Percentiles rank a stretch among this genome's conserved stretches.
phyloP scores from a whole-genome alignment of 2,113 vertebrate species.

The Odocoileus hemionus region DNA sequence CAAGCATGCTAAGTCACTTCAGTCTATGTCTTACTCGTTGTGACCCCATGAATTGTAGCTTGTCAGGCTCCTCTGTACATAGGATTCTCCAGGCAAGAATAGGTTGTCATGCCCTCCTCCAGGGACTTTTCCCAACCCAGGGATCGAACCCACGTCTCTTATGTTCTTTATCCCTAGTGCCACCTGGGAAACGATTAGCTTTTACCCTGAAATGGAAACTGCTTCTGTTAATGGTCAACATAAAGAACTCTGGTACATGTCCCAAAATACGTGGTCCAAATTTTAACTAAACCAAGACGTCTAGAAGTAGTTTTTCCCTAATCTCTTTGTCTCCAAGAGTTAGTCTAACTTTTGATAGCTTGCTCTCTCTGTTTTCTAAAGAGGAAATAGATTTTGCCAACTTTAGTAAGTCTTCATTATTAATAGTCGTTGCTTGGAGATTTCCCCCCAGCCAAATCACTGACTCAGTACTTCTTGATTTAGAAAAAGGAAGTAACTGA shows the following conservation, averaged over 20 bases:
- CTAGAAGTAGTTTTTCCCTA: constrained; percentile 1
- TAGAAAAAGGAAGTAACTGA: constrained; percentile 69
- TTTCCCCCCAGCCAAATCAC: constrained; percentile 33
- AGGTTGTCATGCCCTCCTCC: background rate
- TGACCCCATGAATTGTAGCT: background rate
- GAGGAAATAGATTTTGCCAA: constrained; percentile 61
- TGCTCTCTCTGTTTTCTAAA: constrained; percentile 41
- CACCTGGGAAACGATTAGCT: background rate
- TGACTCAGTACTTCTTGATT: constrained; percentile 67
- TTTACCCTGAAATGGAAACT: constrained; percentile 34
- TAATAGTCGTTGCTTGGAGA: constrained; percentile 57
- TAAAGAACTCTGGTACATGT: background rate
- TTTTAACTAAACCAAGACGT: constrained; percentile 25
- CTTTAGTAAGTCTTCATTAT: constrained; percentile 61
- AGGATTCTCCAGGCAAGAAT: background rate
- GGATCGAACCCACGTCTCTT: background rate
- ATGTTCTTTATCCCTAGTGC: background rate
- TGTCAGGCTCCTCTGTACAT: background rate
- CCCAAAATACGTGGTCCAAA: background rate
- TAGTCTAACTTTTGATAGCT: constrained; percentile 2
- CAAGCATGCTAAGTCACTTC: background rate
- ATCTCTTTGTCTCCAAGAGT: background rate
- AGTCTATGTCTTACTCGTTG: background rate
- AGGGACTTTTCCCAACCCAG: background rate
- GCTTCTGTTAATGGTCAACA: background rate